Evolutionary conservation across 2,888 invertebrate species (phyloP).

Genomic region (Metalampra italica): DNA sequence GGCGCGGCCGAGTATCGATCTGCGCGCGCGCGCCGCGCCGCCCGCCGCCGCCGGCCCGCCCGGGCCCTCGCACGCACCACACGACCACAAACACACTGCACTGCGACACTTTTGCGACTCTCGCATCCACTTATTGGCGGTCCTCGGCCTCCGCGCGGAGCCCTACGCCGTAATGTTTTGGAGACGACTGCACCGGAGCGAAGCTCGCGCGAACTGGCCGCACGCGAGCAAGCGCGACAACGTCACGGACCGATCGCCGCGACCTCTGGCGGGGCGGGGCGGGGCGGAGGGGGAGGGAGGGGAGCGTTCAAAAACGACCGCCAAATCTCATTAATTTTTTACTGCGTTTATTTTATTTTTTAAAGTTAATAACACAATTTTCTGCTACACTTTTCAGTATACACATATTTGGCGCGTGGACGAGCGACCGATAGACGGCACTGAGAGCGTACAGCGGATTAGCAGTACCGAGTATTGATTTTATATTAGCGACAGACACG

Average conservation of each 20-base stretch:
- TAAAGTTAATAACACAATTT: neutral
- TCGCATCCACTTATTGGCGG: slow-evolving; percentile 20
- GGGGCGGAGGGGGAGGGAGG: too few species aligned
- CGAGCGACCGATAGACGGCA: neutral
- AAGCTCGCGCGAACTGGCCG: slow-evolving; percentile 47
- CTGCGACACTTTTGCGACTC: slow-evolving; percentile 44
- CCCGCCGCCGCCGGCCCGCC: slow-evolving; percentile 31
- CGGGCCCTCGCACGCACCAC: slow-evolving; percentile 24
- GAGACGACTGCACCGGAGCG: slow-evolving; percentile 48
- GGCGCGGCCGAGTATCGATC: slow-evolving; percentile 50
- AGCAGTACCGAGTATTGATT: slow-evolving; percentile 53
- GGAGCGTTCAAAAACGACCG: slow-evolving; percentile 58
- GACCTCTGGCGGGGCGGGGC: slow-evolving; percentile 29
- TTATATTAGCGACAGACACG: slow-evolving; percentile 45
- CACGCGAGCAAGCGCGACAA: slow-evolving; percentile 48
- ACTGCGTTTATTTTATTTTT: slow-evolving; percentile 29
- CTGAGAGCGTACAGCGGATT: slow-evolving; percentile 10
- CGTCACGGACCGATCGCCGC: slow-evolving; percentile 32
- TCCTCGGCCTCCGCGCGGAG: slow-evolving; percentile 34
- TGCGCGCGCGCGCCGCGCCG: slow-evolving; percentile 30
- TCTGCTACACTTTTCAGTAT: neutral
- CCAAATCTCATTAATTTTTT: slow-evolving; percentile 36
- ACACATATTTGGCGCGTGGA: neutral
- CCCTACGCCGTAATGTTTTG: slow-evolving; percentile 45
- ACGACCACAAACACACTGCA: slow-evolving; percentile 36